phyloP scores from a whole-genome alignment of 2,797 vertebrate species.

The Platyrinchus mystaceus region DNA sequence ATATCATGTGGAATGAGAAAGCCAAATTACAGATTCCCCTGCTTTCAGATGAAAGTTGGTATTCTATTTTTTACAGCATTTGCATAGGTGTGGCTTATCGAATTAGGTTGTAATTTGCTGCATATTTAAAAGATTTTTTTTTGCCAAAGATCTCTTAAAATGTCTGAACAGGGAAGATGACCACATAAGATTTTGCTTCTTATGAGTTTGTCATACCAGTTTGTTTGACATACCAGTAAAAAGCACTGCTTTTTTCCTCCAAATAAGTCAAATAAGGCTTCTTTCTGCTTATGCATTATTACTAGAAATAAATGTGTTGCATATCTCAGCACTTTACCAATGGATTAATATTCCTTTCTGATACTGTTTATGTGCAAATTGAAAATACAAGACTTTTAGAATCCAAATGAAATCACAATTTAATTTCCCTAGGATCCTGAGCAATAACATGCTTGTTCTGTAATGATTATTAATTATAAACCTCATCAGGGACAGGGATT shows the following conservation, averaged over 20 bases:
- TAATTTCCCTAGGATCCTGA: background rate
- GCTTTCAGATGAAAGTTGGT: background rate
- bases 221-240: background rate
- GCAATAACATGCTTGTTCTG: background rate
- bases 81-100: background rate
- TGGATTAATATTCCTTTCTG: background rate
- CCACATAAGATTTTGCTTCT: background rate
- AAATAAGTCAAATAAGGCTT: background rate
- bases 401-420: background rate
- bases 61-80: background rate
- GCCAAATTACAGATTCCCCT: background rate
- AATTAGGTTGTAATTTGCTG: background rate
- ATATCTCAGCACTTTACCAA: background rate
- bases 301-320: background rate
- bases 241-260: background rate
- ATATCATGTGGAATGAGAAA: background rate
- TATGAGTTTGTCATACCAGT: too few species aligned
- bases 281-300: background rate
- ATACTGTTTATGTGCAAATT: background rate
- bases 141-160: background rate
- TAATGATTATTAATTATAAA: background rate
- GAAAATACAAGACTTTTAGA: background rate
- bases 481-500: background rate
- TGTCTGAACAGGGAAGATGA: background rate
- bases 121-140: background rate